Percentiles rank a stretch among this genome's conserved stretches.
These are phyloP conservation scores for Tragelaphus eurycerus DNA, from an alignment of 2,797 vertebrate genomes.

Conservation along the genomic window DNA sequence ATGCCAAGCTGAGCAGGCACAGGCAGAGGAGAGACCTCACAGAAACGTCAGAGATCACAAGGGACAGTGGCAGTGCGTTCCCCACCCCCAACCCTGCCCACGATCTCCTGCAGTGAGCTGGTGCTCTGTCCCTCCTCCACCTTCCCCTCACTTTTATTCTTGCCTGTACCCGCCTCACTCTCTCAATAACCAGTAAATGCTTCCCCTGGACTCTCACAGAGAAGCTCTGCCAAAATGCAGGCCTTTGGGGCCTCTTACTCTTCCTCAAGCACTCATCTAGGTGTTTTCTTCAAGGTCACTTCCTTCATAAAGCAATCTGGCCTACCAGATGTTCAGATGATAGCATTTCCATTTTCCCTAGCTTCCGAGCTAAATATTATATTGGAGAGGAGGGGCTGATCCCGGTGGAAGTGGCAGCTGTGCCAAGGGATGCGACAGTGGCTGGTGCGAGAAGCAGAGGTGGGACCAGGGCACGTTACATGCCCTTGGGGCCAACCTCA, in stretches of 20 bases:
- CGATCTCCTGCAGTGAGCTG: not conserved
- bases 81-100: not conserved
- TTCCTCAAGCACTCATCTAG: not conserved
- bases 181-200: not conserved
- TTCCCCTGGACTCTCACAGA: not conserved
- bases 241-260: not conserved
- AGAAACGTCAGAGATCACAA: not conserved
- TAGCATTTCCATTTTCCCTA: not conserved
- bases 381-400: not conserved
- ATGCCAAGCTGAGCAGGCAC: not conserved
- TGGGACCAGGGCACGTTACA: not conserved
- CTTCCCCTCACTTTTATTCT: not conserved
- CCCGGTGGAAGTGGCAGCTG: not conserved
- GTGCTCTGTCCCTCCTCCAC: not conserved
- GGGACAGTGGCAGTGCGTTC: not conserved
- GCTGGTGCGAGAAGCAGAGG: not conserved
- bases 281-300: not conserved
- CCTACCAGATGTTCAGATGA: slow-evolving; percentile 3
- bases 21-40: not conserved
- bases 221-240: not conserved
- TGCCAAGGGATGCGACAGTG: not conserved
- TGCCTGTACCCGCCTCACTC: not conserved
- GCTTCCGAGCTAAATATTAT: not conserved
- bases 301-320: not conserved
- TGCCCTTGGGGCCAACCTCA: not conserved